Percentiles rank a stretch among this genome's conserved stretches.
phyloP scores from a whole-genome alignment of 2,888 invertebrate species.

The Meandrusa payeni region DNA sequence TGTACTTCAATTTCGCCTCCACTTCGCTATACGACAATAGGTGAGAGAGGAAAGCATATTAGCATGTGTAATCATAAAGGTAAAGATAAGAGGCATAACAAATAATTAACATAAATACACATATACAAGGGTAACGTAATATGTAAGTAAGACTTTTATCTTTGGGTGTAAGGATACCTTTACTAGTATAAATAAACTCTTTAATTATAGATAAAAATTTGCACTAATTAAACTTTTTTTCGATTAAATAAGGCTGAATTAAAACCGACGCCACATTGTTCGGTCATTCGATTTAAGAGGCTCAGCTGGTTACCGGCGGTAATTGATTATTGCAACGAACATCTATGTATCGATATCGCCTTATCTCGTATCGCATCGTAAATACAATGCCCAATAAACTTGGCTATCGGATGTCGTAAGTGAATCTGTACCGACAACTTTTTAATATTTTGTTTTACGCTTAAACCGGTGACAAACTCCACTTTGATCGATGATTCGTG shows the following conservation, averaged over 20 bases:
- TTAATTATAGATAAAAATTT: constrained; percentile 1
- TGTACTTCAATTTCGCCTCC: no score
- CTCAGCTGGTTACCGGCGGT: constrained; percentile 8
- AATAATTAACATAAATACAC: no score
- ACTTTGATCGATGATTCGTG: no score
- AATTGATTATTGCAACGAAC: constrained; percentile 61
- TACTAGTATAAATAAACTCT: constrained; percentile 3
- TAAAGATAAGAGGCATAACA: no score
- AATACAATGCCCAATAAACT: constrained; percentile 77
- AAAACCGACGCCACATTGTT: constrained; percentile 15
- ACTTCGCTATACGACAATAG: no score
- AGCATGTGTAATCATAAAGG: no score
- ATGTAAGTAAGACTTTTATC: no score
- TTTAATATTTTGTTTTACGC: no score
- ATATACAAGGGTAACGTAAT: no score
- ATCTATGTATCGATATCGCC: constrained; percentile 62
- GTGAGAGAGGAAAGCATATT: no score
- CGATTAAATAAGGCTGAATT: not conserved
- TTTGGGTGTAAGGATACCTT: no score
- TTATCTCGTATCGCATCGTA: constrained; percentile 63
- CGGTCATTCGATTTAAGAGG: constrained; percentile 8
- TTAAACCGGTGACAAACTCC: no score
- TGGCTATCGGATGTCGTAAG: constrained; percentile 69
- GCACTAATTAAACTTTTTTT: constrained; percentile 9
- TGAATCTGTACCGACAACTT: constrained; percentile 66